Evolutionary conservation across 2,113 vertebrate genomes (phyloP), one percentile per base, ranked within the genome.

Genomic region (Furnarius figulus): DNA sequence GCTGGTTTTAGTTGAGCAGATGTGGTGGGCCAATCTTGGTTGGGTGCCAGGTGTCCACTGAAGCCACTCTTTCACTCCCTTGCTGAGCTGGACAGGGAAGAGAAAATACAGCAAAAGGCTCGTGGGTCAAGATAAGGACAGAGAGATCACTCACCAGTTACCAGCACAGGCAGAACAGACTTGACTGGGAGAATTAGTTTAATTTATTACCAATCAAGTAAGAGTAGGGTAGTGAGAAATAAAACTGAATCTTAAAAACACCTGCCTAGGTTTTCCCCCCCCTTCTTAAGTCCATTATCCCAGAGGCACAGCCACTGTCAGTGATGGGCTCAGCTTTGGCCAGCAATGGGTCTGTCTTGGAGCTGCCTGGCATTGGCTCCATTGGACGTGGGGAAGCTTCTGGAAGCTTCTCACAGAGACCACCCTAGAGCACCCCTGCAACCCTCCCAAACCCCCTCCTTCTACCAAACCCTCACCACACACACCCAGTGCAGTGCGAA

Each of bases 1-100:
- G 35, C 37, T 72, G 93, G 33, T 56, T 79, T 55, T 44, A 74
- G 83, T 66, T 3, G 46, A 96, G 91, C 95, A 91, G 94, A 87
- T 93, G 72, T 24, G 56, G 35, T 63, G 80, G 72, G 65, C 42
- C 47, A 42, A 6, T 50, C 27, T 49, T 63, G 72, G 56, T 49
- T 50, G 49, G 10, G 1, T 63, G 72, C 72, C 80, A 63, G 31
- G 24, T 37, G 35, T 49, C 58, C 75, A 31, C 40, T 50, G 63
- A 21, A 72, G 66, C n/a, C 0, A 2, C 40, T 56, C 75, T 40
- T 30, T 63, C 49, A 12, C 71, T 55, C 71, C 9, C 14, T 35
- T 61, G 39, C 47, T 63, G 56, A 37, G 65, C 72, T 71, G 56
- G 35, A 8, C 56, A n/a, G 72, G 35, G 40, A 28, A 14, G 42